These are phyloP conservation scores for Scaptomyza graminum DNA, from an alignment of 1,140 invertebrate species.

Conservation along the genomic window DNA sequence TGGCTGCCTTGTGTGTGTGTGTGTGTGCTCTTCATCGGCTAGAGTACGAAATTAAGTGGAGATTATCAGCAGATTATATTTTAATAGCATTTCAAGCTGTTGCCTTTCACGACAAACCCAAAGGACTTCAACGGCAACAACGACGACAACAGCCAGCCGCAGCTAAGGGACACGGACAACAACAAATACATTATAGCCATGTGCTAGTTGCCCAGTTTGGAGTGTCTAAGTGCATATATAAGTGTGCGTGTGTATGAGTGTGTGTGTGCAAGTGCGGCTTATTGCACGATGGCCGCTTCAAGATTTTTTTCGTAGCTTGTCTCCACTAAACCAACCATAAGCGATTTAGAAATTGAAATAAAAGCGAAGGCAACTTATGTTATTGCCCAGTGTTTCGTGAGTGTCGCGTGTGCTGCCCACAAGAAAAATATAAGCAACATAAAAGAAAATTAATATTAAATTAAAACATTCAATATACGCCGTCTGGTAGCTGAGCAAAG, in stretches of 20 bases:
- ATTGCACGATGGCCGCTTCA: slow-evolving; percentile 64
- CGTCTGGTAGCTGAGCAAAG: slow-evolving; percentile 4
- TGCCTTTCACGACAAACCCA: slow-evolving; percentile 56
- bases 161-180: slow-evolving; percentile 24
- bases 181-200: slow-evolving; percentile 36
- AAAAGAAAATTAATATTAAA: slow-evolving; percentile 15
- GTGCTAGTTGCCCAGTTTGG: slow-evolving; percentile 18
- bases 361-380: slow-evolving; percentile 50
- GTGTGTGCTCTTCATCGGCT: slow-evolving; percentile 30
- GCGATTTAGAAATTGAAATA: slow-evolving; percentile 71
- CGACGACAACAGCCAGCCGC: slow-evolving; percentile 3
- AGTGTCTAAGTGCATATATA: neutral
- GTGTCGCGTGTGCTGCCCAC: slow-evolving; percentile 28
- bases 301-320: slow-evolving; percentile 41
- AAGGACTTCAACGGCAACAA: slow-evolving; percentile 21
- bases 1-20: slow-evolving; percentile 3
- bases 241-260: neutral
- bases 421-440: slow-evolving; percentile 1
- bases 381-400: slow-evolving; percentile 50
- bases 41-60: slow-evolving; percentile 78
- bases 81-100: slow-evolving; percentile 82
- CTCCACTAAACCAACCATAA: slow-evolving; percentile 57
- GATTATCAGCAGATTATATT: slow-evolving; percentile 82
- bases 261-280: slow-evolving; percentile 63
- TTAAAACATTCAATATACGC: slow-evolving; percentile 55